Evolutionary conservation across 2,888 invertebrate genomes (phyloP).

Genomic region (Panopea generosa): DNA sequence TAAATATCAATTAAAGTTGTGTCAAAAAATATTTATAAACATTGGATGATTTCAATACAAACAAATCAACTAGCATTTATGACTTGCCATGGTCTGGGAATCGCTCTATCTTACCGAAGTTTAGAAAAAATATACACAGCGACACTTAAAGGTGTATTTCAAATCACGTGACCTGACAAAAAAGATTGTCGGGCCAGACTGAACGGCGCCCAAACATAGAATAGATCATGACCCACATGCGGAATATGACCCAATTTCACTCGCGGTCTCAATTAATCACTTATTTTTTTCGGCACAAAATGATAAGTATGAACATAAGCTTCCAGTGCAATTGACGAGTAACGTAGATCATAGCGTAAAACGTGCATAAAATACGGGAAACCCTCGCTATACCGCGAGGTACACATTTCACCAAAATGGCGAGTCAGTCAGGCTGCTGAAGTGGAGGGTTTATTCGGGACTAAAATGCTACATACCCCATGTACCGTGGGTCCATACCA

Average conservation of each 20-base stretch:
- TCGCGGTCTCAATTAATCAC: not conserved
- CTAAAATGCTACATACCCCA: slow-evolving; percentile 44
- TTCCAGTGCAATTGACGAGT: not conserved
- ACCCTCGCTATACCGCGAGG: not conserved
- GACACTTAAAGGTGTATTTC: slow-evolving; percentile 42
- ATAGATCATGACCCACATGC: slow-evolving; percentile 57
- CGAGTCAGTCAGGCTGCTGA: slow-evolving; percentile 37
- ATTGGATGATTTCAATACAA: too few relatives aligned
- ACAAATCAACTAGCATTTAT: too few relatives aligned
- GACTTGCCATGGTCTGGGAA: too few relatives aligned
- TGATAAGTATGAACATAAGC: not conserved
- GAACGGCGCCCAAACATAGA: slow-evolving; percentile 58
- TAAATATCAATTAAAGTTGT: too few relatives aligned
- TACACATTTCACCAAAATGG: slow-evolving; percentile 43
- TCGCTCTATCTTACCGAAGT: too few relatives aligned
- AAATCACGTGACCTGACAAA: slow-evolving; percentile 57
- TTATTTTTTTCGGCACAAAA: not conserved
- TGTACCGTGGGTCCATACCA: slow-evolving; percentile 50
- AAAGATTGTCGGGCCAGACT: slow-evolving; percentile 58
- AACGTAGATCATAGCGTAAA: not conserved
- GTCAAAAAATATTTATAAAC: too few relatives aligned
- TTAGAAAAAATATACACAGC: too few relatives aligned
- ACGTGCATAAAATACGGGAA: slow-evolving; percentile 8
- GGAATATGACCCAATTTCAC: slow-evolving; percentile 10
- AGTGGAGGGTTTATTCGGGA: not conserved